Base-by-base conservation (phyloP, 2,888 invertebrate genomes). In the Habrosyne pyritoides region DNA sequence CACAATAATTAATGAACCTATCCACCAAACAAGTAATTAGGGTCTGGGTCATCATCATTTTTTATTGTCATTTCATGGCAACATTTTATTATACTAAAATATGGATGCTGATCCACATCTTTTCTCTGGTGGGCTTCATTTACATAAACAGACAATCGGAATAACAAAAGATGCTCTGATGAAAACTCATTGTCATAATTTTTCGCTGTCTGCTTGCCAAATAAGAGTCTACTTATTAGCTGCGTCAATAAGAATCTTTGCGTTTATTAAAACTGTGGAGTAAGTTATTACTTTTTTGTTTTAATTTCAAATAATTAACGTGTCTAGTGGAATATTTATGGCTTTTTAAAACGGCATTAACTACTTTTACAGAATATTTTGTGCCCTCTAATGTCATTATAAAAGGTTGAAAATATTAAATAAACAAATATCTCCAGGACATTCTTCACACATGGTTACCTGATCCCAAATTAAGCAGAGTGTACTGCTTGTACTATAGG, bases 1-100 rank as follows among this genome's bases (percentile, higher is more conserved):
- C 64, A 63, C 66, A 75, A 81, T 81, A 79, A 85, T 86, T 83
- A 86, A 87, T 86, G 81, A 82, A 82, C 76, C 73, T 56, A 69
- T 65, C 69, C 60, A 61, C 56, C 70, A 71, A 72, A 71, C 71
- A 71, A 69, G 74, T 76, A 79, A 81, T 80, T 79, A 77, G 61
- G 72, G 68, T 60, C 62, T 61, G 55, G 63, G 63, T 60, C 59
- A 71, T 62, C 57, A 61, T 21, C 47, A 53, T 67, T 62, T 66
- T 67, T 57, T 64, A 60, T 60, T 50, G 51, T 50, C 53, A 59
- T 53, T 53, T 47, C 22, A 54, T 33, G 54, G 21, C 42, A 49
- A 18, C 14, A 46, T 49, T 60, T 56, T 52, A 21, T 59, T 48
- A 30, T 50, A 30, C 50, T 53, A 54, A 53, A 60, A 64, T 67